Base-by-base conservation (phyloP, 2,888 invertebrate species). In the Melitaea athalia region DNA sequence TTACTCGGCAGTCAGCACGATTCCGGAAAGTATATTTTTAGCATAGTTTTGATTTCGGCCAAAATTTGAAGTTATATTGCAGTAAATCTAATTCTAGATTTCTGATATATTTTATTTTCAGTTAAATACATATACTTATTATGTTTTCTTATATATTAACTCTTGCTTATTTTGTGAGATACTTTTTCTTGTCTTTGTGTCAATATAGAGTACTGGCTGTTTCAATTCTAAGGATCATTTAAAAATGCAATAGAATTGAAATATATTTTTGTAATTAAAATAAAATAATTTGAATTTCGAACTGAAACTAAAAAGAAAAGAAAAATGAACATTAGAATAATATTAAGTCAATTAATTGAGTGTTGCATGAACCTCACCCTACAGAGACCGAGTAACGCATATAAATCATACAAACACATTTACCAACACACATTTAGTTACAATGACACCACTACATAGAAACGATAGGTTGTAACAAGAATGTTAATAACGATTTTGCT, bases 351-450 rank as follows among this genome's bases (percentile, higher is more conserved):
- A 24, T 55, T 55, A 31, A 33, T 31, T 31, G 31, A 55, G 14
- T 33, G 24, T 11, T 24, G 12, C 31, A 52, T 17, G 7, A n/a
- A 33, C 53, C 63, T 53, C 52, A 61, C 67, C 78, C 77, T 79
- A 72, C 76, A 79, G 77, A 74, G 31, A 75, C 78, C 75, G 76
- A 81, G 72, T 82, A 81, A 80, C 79, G 81, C 80, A 78, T 82
- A 85, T 85, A 85, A 82, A 85, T 81, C 81, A 81, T 81, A 80
- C 81, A 76, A 80, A 82, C 76, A 79, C 77, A 76, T 59, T 66
- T 70, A 69, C 64, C 69, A 62, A 33, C 59, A 15, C 64, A 62
- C 64, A 38, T 38, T 38, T 38, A 69, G 70, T 69, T 71, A 74
- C 75, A 73, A 74, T 69, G 73, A 74, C 69, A 70, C 69, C 57